phyloP scores from a whole-genome alignment of 2,113 vertebrate species.

The Ibidorhyncha struthersii region DNA sequence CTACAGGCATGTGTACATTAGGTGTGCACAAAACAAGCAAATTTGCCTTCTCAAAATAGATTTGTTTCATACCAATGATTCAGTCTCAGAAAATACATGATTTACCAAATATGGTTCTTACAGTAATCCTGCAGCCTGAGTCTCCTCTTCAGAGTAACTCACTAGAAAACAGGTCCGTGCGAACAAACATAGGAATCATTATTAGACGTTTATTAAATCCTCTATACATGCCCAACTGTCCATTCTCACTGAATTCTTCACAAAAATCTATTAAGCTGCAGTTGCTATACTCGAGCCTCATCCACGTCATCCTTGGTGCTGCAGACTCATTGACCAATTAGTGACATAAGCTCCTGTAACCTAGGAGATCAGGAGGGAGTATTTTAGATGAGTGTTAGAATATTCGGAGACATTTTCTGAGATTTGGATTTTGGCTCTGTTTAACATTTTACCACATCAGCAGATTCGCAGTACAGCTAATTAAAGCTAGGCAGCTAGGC shows the following conservation, averaged over 20 bases:
- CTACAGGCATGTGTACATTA: accelerated
- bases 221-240: not conserved
- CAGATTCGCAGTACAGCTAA: not conserved
- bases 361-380: conserved; percentile 49
- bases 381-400: not conserved
- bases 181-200: not conserved
- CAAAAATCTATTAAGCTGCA: not conserved
- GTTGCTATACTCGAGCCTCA: not conserved
- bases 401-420: not conserved
- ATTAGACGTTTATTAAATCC: not conserved
- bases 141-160: not conserved
- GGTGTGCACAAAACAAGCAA: not conserved
- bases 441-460: not conserved
- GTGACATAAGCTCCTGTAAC: conserved; percentile 30
- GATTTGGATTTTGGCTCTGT: not conserved
- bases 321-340: conserved; percentile 28
- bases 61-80: not conserved
- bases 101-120: not conserved
- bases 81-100: not conserved
- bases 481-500: not conserved
- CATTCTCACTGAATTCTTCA: not conserved
- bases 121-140: not conserved
- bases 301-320: not conserved
- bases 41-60: not conserved
- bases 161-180: not conserved